phyloP scores from a whole-genome alignment of 2,888 invertebrate genomes.

The Drosophila niveifrons region DNA sequence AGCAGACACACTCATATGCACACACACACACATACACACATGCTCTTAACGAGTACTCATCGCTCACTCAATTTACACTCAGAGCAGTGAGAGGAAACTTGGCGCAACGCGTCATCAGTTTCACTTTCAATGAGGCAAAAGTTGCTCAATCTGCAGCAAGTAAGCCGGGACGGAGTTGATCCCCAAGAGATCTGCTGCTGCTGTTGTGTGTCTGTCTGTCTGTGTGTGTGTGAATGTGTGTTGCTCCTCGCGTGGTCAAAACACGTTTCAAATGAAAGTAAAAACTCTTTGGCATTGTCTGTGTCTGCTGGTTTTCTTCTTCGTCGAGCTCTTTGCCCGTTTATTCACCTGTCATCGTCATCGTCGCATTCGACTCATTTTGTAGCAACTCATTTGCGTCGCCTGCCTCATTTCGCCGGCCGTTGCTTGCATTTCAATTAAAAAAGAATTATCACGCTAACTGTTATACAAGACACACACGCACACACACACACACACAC shows the following conservation, averaged over 20 bases:
- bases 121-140: slow-evolving; percentile 74
- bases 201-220: slow-evolving; percentile 2
- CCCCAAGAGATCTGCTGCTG: slow-evolving; percentile 34
- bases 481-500: not conserved
- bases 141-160: slow-evolving; percentile 68
- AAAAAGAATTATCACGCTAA: slow-evolving; percentile 66
- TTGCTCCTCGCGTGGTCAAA: slow-evolving; percentile 49
- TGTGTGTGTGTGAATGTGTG: not conserved
- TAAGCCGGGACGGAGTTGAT: slow-evolving; percentile 31
- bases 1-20: slow-evolving; percentile 18
- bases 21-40: slow-evolving; percentile 6
- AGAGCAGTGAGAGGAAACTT: slow-evolving; percentile 25
- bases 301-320: slow-evolving; percentile 36
- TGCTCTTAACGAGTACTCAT: slow-evolving; percentile 8
- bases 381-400: slow-evolving; percentile 2
- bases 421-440: slow-evolving; percentile 59
- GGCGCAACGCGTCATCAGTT: slow-evolving; percentile 51
- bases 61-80: slow-evolving; percentile 25
- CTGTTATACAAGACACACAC: slow-evolving; percentile 50
- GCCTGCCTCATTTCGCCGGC: slow-evolving; percentile 39
- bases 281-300: slow-evolving; percentile 80
- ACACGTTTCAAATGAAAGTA: slow-evolving; percentile 84
- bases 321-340: slow-evolving; percentile 44
- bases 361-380: slow-evolving; percentile 32
- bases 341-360: slow-evolving; percentile 70